Evolutionary conservation across 2,797 vertebrate species (phyloP).

Genomic region (Poliocrania exsul): DNA sequence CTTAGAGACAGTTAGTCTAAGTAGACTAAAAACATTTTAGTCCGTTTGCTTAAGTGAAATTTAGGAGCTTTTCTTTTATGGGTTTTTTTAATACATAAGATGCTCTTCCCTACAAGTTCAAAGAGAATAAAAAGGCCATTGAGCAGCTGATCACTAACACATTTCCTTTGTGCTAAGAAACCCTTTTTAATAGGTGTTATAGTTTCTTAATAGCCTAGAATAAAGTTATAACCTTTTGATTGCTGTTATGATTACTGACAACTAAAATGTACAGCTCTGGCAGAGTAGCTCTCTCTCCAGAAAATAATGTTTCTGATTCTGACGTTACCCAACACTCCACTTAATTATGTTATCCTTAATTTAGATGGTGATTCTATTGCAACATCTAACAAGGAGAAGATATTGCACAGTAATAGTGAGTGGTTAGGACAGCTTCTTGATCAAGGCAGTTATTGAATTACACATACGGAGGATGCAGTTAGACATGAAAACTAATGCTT

Average conservation of each 20-base stretch:
- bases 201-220: conserved; percentile 3
- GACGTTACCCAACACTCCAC: not conserved
- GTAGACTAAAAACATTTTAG: not conserved
- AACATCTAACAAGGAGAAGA: conserved; percentile 30
- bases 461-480: not conserved
- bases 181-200: not conserved
- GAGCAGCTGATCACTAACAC: not conserved
- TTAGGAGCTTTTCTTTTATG: not conserved
- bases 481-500: conserved; percentile 15
- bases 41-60: not conserved
- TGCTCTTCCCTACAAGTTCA: not conserved
- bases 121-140: not conserved
- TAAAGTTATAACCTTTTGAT: not conserved
- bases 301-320: conserved; percentile 5
- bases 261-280: not conserved
- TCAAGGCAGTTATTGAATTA: conserved; percentile 34
- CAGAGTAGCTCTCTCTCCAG: not conserved
- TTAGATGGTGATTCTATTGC: conserved; percentile 29
- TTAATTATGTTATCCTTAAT: conserved; percentile 39
- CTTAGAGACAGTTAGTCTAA: not conserved
- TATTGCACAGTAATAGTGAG: conserved; percentile 12
- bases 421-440: conserved; percentile 36
- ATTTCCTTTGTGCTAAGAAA: not conserved
- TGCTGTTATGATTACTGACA: not conserved
- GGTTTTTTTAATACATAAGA: not conserved